These are phyloP conservation scores for Solea solea DNA, from an alignment of 2,113 vertebrate species.

Conservation along the genomic window DNA sequence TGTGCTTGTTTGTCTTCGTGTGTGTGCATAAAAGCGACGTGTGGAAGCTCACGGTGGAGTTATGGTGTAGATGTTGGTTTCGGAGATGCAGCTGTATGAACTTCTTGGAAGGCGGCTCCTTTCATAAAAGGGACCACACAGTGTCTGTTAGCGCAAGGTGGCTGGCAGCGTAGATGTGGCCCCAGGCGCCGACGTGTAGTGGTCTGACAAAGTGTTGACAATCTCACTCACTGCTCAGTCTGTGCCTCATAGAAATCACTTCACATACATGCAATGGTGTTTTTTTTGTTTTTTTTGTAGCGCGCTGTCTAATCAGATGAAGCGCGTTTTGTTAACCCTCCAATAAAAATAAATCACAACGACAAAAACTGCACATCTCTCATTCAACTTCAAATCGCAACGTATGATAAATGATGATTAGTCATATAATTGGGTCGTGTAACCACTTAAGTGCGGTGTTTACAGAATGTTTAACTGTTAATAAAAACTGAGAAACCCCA, in stretches of 20 bases:
- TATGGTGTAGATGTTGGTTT: conserved; percentile 26
- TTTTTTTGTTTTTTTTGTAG: neutral
- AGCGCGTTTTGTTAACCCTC: neutral
- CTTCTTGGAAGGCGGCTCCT: conserved; percentile 46
- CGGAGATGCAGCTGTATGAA: conserved; percentile 23
- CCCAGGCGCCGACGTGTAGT: conserved; percentile 47
- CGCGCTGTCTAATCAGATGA: neutral
- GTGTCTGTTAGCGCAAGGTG: conserved; percentile 41
- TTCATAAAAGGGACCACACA: conserved; percentile 42
- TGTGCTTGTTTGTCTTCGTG: conserved; percentile 40
- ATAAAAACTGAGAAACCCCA: conserved; percentile 7
- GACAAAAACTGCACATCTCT: neutral
- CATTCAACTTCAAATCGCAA: neutral
- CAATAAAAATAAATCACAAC: neutral
- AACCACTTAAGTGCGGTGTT: neutral
- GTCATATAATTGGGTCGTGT: conserved; percentile 1
- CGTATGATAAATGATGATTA: neutral
- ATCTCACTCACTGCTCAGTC: conserved; percentile 30
- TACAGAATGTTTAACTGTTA: neutral
- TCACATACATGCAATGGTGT: neutral
- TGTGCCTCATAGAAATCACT: conserved; percentile 6
- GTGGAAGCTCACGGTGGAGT: conserved; percentile 5
- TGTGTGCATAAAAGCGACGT: conserved; percentile 22
- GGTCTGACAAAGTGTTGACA: conserved; percentile 61
- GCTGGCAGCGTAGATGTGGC: conserved; percentile 49